Evolutionary conservation across 2,797 vertebrate species (phyloP).

Genomic region (Brachymystax lenok): DNA sequence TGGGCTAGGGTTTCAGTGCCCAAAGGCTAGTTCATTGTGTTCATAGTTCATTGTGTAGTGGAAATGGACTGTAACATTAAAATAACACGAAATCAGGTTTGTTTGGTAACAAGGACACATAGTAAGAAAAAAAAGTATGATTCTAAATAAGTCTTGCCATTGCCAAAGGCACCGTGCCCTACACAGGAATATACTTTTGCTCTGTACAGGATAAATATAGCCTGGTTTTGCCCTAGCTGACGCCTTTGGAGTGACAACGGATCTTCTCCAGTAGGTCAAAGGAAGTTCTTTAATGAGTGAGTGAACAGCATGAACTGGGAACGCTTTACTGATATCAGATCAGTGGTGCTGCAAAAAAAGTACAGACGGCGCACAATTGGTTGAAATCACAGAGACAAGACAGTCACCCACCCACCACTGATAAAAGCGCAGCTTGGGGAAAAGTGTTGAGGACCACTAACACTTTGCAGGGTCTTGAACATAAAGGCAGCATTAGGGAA

Average conservation of each 20-base stretch:
- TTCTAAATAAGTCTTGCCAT: no score
- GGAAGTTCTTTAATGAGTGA: constrained; percentile 42
- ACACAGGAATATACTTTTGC: no score
- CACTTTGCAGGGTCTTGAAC: background rate
- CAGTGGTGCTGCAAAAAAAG: constrained; percentile 23
- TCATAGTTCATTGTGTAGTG: no score
- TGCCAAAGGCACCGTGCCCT: no score
- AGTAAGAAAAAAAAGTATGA: no score
- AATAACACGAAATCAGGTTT: no score
- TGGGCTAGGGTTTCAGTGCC: no score
- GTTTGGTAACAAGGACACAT: no score
- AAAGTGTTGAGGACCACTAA: background rate
- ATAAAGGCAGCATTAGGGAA: background rate
- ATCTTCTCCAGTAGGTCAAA: constrained; percentile 20
- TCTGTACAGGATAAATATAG: no score
- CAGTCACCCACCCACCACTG: constrained; percentile 34
- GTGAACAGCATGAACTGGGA: constrained; percentile 41
- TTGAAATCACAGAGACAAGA: constrained; percentile 54
- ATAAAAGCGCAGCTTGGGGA: constrained; percentile 26
- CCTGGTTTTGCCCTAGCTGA: background rate
- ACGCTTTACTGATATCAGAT: constrained; percentile 59
- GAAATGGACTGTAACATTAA: no score
- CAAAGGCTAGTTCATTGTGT: no score
- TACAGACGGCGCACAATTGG: constrained; percentile 43
- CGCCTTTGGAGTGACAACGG: background rate